Evolutionary conservation across 2,888 invertebrate genomes (phyloP).

Genomic region (Scelioninae gen. 2): DNA sequence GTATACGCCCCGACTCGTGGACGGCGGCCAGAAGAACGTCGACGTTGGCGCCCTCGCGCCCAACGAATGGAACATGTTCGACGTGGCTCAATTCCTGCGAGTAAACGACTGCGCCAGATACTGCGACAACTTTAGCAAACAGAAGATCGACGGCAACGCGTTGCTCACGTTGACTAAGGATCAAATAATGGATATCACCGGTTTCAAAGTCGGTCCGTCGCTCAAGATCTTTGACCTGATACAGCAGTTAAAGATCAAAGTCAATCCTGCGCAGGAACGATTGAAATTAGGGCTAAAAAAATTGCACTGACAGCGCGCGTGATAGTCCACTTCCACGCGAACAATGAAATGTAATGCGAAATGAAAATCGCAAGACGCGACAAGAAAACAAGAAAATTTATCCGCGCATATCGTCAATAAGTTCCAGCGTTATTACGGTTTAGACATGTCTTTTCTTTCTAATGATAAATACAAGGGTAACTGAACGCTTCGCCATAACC

Average conservation of each 20-base stretch:
- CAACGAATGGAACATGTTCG: conserved; percentile 87
- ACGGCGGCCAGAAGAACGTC: conserved; percentile 76
- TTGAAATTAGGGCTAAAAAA: conserved; percentile 81
- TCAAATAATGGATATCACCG: conserved; percentile 90
- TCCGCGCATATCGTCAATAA: conserved; percentile 28
- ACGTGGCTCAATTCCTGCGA: conserved; percentile 92
- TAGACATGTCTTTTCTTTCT: conserved; percentile 9
- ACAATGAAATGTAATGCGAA: too few relatives aligned
- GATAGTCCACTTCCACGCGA: not conserved
- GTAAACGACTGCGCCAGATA: conserved; percentile 87
- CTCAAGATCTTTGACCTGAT: conserved; percentile 95
- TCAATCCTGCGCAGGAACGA: conserved; percentile 84
- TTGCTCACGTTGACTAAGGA: conserved; percentile 90
- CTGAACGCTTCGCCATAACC: conserved; percentile 25
- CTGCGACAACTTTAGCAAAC: conserved; percentile 78
- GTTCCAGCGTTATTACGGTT: conserved; percentile 7
- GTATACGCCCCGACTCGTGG: conserved; percentile 78
- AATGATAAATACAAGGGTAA: conserved; percentile 10
- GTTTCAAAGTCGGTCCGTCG: conserved; percentile 96
- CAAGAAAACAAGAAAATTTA: too few relatives aligned
- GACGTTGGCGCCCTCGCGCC: conserved; percentile 79
- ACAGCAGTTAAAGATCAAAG: conserved; percentile 91
- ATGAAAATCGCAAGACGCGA: too few relatives aligned
- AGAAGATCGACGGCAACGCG: conserved; percentile 87
- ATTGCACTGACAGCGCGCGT: conserved; percentile 77